A percentile compares a stretch with the other conserved stretches of the same genome.
Evolutionary conservation across 2,113 vertebrate species (phyloP).

Genomic region (Pagrus major): DNA sequence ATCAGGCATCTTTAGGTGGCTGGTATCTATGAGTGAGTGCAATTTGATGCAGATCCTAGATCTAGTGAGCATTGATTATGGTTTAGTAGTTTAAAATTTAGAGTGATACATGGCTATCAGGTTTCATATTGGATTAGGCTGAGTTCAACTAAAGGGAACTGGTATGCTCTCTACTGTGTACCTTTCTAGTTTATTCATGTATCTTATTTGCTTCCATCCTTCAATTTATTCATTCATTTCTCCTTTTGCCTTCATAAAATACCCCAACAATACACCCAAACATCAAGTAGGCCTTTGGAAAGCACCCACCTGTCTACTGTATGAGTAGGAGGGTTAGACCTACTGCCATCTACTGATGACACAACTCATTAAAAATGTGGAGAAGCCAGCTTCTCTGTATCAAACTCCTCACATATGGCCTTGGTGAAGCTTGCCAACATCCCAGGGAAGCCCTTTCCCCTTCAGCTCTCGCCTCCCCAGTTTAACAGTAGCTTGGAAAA

Average conservation of each 20-base stretch:
- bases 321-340: constrained; percentile 20
- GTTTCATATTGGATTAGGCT: too few species aligned
- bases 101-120: too few species aligned
- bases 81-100: too few species aligned
- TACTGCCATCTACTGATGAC: constrained; percentile 56
- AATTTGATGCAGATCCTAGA: too few species aligned
- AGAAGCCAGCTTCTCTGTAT: constrained; percentile 53
- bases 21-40: too few species aligned
- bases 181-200: too few species aligned
- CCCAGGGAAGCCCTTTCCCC: constrained; percentile 78
- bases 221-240: not conserved
- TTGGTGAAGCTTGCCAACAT: constrained; percentile 68
- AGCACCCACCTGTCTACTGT: constrained; percentile 37
- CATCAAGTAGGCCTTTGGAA: not conserved
- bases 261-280: not conserved
- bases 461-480: constrained; percentile 58
- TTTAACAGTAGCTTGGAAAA: constrained; percentile 84
- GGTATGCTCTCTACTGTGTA: too few species aligned
- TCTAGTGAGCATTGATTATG: too few species aligned
- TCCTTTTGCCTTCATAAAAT: not conserved
- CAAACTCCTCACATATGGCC: constrained; percentile 70
- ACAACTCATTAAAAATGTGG: constrained; percentile 51
- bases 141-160: too few species aligned
- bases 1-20: too few species aligned
- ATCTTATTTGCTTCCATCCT: not conserved